Percentiles rank a stretch among this genome's conserved stretches.
Conservation (phyloP, 2,113 vertebrate species). For the Phalacrocorax pelagicus region DNA sequence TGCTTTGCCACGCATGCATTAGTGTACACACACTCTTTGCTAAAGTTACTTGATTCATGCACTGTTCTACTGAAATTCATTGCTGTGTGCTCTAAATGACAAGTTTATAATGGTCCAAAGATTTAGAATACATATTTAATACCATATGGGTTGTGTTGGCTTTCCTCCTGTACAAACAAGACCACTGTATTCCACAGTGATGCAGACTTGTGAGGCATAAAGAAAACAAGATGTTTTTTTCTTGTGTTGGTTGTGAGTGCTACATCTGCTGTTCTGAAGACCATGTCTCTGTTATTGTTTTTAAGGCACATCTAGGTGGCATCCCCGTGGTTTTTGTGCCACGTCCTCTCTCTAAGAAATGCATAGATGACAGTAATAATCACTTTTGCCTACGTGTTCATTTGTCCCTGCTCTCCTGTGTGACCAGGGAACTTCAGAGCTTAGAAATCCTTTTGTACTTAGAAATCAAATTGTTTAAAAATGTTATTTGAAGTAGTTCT, state of each 20-base stretch:
- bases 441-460: not conserved
- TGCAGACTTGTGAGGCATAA: not conserved
- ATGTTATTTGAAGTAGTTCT: not conserved
- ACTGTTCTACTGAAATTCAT: not conserved
- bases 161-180: not conserved
- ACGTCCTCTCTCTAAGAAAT: not conserved
- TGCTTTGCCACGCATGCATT: not conserved
- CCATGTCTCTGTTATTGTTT: not conserved
- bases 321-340: not conserved
- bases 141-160: not conserved
- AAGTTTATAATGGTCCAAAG: not conserved
- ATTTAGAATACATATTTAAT: not conserved
- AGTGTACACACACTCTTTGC: not conserved
- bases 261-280: not conserved
- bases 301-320: slow-evolving; percentile 33
- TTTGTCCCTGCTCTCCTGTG: not conserved
- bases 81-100: not conserved
- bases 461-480: not conserved
- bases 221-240: not conserved
- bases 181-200: not conserved
- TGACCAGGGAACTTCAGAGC: not conserved
- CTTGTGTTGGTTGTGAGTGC: not conserved
- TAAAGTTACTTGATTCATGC: not conserved
- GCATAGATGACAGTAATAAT: slow-evolving; percentile 12
- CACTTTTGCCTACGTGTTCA: not conserved